Evolutionary conservation across 2,797 vertebrate genomes (phyloP).

Genomic region (Sorex maritimensis): DNA sequence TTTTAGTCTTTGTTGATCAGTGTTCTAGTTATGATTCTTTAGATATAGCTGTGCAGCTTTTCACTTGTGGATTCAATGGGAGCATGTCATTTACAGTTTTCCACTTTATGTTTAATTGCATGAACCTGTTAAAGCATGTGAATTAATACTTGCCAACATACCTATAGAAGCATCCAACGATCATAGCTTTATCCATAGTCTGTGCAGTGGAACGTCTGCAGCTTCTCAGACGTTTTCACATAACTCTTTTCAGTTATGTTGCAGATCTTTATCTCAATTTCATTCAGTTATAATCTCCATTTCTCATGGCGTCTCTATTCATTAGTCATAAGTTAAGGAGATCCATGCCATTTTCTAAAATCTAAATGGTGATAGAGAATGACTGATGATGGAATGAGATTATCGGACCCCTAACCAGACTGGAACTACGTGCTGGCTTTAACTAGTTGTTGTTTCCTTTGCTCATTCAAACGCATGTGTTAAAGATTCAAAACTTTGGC

Average conservation of each 20-base stretch:
- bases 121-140: constrained; percentile 90
- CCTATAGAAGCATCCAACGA: constrained; percentile 76
- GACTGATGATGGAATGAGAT: constrained; percentile 64
- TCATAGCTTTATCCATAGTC: constrained; percentile 69
- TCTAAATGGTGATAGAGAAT: constrained; percentile 70
- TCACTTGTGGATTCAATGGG: constrained; percentile 88
- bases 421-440: constrained; percentile 73
- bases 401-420: constrained; percentile 57
- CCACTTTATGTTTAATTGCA: constrained; percentile 88
- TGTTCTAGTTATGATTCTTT: constrained; percentile 89
- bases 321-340: constrained; percentile 80
- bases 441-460: constrained; percentile 58
- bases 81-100: constrained; percentile 90
- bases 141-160: constrained; percentile 92
- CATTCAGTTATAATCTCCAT: constrained; percentile 83
- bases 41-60: constrained; percentile 90
- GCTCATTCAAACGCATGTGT: constrained; percentile 2
- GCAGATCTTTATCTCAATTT: constrained; percentile 76
- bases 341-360: constrained; percentile 79
- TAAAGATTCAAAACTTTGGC: constrained; percentile 71
- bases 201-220: constrained; percentile 60
- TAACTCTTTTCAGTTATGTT: constrained; percentile 81
- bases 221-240: constrained; percentile 71
- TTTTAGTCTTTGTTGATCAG: constrained; percentile 85
- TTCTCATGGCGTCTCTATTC: constrained; percentile 84